Evolutionary conservation across 2,113 vertebrate species (phyloP).

Genomic region (Stigmatopora nigra): DNA sequence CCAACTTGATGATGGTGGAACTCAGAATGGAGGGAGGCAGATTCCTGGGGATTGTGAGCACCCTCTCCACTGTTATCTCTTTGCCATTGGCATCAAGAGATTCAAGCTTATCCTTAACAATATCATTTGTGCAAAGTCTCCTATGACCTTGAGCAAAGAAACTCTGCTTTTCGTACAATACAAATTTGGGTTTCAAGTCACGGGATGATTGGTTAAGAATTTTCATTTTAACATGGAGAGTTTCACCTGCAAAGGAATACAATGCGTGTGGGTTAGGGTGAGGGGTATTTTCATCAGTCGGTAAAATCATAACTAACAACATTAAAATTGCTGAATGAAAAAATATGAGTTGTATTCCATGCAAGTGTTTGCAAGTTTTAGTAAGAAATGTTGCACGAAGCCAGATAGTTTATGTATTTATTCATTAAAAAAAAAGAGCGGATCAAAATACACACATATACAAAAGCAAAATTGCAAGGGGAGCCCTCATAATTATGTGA

Average conservation of each 20-base stretch:
- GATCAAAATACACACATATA: no score
- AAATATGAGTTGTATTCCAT: no score
- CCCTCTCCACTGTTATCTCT: conserved; percentile 25
- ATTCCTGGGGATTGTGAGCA: conserved; percentile 41
- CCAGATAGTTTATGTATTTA: no score
- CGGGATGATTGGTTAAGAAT: conserved; percentile 48
- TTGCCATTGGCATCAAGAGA: conserved; percentile 8
- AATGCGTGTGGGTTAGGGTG: no score
- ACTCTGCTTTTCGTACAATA: conserved; percentile 47
- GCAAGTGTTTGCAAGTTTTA: no score
- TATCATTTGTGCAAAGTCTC: not conserved
- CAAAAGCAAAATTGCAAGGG: no score
- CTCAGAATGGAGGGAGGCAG: conserved; percentile 51
- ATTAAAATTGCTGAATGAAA: not conserved
- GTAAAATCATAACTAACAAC: not conserved
- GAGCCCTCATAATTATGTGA: no score
- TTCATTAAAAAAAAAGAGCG: no score
- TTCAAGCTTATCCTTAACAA: conserved; percentile 46
- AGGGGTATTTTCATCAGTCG: no score
- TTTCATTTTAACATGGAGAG: conserved; percentile 23
- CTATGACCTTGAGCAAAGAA: conserved; percentile 44
- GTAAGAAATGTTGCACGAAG: no score
- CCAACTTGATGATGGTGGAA: conserved; percentile 52
- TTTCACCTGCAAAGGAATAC: conserved; percentile 35
- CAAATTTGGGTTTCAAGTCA: conserved; percentile 51